These are phyloP conservation scores for Pammene fasciana DNA, from an alignment of 2,888 invertebrate genomes.

Conservation along the genomic window DNA sequence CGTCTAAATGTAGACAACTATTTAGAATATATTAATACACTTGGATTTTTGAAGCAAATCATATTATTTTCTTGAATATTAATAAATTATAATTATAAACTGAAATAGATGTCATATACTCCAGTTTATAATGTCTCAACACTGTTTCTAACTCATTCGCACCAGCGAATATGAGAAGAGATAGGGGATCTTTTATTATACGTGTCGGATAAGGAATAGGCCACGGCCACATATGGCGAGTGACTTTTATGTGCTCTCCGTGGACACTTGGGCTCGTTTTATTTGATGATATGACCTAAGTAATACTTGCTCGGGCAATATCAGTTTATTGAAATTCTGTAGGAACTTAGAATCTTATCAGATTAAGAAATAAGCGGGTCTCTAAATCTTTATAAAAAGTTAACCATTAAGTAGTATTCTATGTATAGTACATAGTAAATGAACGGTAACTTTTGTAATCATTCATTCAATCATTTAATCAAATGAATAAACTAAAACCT, in stretches of 20 bases:
- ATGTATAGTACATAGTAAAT: too few species aligned
- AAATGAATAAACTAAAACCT: too few species aligned
- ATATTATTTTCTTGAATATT: too few species aligned
- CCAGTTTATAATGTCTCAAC: conserved; percentile 6
- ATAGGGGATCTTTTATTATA: conserved; percentile 1
- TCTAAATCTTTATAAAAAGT: too few species aligned
- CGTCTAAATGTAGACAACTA: too few species aligned
- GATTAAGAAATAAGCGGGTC: neutral
- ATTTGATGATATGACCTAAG: conserved; percentile 34
- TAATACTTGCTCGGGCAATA: conserved; percentile 21
- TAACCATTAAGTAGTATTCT: too few species aligned
- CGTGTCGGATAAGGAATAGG: conserved; percentile 15
- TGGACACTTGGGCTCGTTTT: conserved; percentile 38
- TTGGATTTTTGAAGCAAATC: too few species aligned
- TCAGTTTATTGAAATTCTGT: conserved; percentile 31
- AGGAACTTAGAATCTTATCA: neutral
- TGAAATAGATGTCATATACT: too few species aligned
- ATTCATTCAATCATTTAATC: too few species aligned
- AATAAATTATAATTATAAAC: too few species aligned
- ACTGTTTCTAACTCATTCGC: conserved; percentile 9
- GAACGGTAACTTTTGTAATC: too few species aligned
- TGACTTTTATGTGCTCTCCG: conserved; percentile 39
- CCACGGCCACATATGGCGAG: conserved; percentile 36
- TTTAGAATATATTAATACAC: too few species aligned
- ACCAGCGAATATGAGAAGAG: conserved; percentile 10